These are phyloP conservation scores for Philypnodon macrostomus DNA, from an alignment of 2,797 vertebrate genomes.

Conservation along the genomic window DNA sequence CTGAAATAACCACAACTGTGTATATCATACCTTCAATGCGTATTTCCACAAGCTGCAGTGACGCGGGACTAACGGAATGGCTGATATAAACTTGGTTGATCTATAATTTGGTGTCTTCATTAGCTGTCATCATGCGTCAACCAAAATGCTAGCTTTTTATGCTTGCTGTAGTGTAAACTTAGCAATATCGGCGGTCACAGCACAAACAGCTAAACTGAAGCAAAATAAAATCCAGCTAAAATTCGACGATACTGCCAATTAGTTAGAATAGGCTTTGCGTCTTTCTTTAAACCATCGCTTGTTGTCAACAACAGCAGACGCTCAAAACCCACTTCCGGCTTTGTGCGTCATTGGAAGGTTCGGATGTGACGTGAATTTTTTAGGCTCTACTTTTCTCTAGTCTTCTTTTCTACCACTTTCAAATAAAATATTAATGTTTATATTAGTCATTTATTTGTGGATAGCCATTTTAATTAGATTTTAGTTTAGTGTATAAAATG, in stretches of 20 bases:
- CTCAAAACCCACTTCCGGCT: constrained; percentile 42
- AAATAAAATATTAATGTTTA: no score
- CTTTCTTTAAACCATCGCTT: constrained; percentile 1
- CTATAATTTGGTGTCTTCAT: constrained; percentile 8
- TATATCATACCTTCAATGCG: constrained; percentile 38
- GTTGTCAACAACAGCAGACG: constrained; percentile 53
- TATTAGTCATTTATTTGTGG: no score
- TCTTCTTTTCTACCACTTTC: no score
- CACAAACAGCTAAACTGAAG: background rate
- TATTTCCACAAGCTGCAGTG: background rate
- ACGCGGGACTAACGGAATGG: background rate
- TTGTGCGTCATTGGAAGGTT: constrained; percentile 41
- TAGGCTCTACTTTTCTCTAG: no score
- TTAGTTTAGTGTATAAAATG: no score
- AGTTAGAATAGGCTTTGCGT: background rate
- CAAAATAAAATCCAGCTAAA: background rate
- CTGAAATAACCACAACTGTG: background rate
- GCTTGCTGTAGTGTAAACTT: constrained; percentile 26
- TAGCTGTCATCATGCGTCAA: constrained; percentile 19
- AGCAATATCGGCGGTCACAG: background rate
- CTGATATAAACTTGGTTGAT: background rate
- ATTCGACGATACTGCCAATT: background rate
- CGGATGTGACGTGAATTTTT: background rate
- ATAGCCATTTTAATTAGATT: no score
- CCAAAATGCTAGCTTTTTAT: constrained; percentile 21